These are phyloP conservation scores for Lynx canadensis DNA, from an alignment of 2,113 vertebrate species.

Conservation along the genomic window DNA sequence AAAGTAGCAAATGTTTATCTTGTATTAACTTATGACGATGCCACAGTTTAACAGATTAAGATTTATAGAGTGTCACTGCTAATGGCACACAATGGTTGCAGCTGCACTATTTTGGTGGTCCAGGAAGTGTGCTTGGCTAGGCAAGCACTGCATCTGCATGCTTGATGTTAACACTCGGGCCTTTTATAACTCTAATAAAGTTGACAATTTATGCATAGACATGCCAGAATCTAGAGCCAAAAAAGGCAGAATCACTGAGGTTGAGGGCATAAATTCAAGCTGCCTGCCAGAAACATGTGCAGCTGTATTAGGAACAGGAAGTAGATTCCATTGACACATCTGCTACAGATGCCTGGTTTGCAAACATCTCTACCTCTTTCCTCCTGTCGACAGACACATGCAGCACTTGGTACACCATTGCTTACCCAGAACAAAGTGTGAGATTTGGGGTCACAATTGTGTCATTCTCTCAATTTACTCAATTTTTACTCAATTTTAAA, in stretches of 20 bases:
- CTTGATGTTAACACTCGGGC: constrained; percentile 30
- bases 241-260: constrained; percentile 4
- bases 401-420: not conserved
- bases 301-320: constrained; percentile 17
- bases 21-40: not conserved
- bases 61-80: constrained; percentile 52
- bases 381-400: rapidly evolving
- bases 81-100: constrained; percentile 22
- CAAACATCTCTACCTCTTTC: not conserved
- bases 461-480: not conserved
- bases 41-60: not conserved
- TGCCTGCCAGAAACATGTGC: not conserved
- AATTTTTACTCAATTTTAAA: no score
- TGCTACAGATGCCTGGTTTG: not conserved
- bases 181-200: constrained; percentile 66
- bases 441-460: not conserved
- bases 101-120: constrained; percentile 39
- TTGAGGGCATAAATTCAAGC: not conserved
- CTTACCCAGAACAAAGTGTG: not conserved
- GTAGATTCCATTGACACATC: not conserved
- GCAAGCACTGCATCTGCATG: constrained; percentile 50
- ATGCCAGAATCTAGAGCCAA: constrained; percentile 63
- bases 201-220: constrained; percentile 38
- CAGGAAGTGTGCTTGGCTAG: constrained; percentile 37
- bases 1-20: constrained; percentile 65